These are phyloP conservation scores for Craseonycteris thonglongyai DNA, from an alignment of 2,113 vertebrate genomes.

Conservation along the genomic window DNA sequence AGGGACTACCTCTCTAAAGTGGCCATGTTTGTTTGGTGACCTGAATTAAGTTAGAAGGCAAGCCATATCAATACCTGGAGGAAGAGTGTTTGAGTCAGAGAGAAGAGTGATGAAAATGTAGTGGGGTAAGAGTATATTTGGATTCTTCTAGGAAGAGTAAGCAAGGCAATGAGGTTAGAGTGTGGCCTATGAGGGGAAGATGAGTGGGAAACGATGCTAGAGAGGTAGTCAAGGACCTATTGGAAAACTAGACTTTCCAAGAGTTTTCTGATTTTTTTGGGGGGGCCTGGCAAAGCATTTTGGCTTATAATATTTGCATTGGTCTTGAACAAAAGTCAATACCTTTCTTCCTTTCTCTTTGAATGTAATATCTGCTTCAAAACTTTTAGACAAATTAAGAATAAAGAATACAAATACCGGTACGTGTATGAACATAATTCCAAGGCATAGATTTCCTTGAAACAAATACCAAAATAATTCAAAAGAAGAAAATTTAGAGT, in stretches of 20 bases:
- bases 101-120: not conserved
- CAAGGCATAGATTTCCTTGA: not conserved
- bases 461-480: conserved; percentile 10
- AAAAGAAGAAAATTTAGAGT: not conserved
- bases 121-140: not conserved
- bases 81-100: not conserved
- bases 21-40: not conserved
- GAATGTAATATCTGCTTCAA: not conserved
- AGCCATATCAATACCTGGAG: not conserved
- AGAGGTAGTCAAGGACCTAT: not conserved
- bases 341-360: not conserved
- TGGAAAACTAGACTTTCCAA: not conserved
- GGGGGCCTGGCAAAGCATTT: not conserved
- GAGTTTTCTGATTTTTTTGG: not conserved
- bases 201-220: not conserved
- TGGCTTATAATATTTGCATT: not conserved
- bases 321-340: not conserved
- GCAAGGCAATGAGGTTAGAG: not conserved
- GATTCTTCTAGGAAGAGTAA: not conserved
- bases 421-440: not conserved
- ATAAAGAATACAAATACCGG: not conserved
- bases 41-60: not conserved
- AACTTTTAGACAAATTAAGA: not conserved
- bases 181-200: not conserved
- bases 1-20: not conserved